Percentiles rank a stretch among this genome's conserved stretches.
These are phyloP conservation scores for Capreolus pygargus DNA, from an alignment of 2,113 vertebrate genomes.

Conservation along the genomic window DNA sequence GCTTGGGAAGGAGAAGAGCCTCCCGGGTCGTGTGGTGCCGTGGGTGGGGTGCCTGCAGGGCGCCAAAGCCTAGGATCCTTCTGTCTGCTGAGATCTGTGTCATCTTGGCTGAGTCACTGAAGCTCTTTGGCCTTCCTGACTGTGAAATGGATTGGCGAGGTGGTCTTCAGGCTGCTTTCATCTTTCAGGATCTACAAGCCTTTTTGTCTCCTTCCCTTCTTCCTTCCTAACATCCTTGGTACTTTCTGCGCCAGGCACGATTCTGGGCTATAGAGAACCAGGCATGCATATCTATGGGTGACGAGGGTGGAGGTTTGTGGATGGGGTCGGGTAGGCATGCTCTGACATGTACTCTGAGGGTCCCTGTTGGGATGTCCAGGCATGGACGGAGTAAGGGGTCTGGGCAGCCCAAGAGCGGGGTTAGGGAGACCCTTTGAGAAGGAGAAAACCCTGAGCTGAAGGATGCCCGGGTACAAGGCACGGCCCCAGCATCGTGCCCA, in stretches of 20 bases:
- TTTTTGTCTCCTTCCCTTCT: neutral
- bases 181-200: accelerated
- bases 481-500: neutral
- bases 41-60: neutral
- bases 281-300: accelerated
- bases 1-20: neutral
- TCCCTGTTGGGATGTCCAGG: neutral
- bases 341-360: neutral
- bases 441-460: neutral
- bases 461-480: neutral
- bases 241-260: neutral
- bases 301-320: neutral
- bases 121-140: too few species aligned
- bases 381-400: neutral
- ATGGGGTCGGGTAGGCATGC: accelerated
- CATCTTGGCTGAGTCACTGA: neutral
- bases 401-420: neutral
- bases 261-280: neutral
- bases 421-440: neutral
- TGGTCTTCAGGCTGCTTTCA: neutral
- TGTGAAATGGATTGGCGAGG: neutral
- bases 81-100: neutral
- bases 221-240: neutral
- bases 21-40: accelerated
- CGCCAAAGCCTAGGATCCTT: accelerated